Evolutionary conservation across 2,113 vertebrate species (phyloP), one percentile per base, ranked within the genome.

Genomic region (Mesocricetus auratus): DNA sequence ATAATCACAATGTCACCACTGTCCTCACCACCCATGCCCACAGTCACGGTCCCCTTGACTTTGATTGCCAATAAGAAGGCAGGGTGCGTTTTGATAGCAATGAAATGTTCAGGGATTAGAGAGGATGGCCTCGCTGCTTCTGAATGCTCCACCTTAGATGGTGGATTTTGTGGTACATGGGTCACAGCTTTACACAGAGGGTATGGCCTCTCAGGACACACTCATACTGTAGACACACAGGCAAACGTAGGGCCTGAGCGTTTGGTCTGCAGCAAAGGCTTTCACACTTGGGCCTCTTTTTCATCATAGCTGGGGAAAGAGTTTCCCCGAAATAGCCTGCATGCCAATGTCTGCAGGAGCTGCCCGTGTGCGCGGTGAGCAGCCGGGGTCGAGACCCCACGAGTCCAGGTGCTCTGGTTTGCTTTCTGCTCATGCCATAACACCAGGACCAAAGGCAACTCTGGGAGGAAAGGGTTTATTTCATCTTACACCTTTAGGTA

Each of bases 161-260:
- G 31, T 47, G 10, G 36, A 33, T 29, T 33, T 36, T 39, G 31
- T 0, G 1, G 29, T 10, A 5, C 15, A 3, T 13, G 79, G 86
- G 3, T 53, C 22, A 3, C 1, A n/a, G 36, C 3, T 45, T 69
- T 13, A 17, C 17, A 53, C 60, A 71, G n/a, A 53, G 39, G 13
- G 2, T 12, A 3, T 5, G 29, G 10, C 29, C 47, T 60, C 68
- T 7, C 2, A 15, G 16, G 39, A 91, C 29, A 19, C 16, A 31
- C 17, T 79, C 53, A 19, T 7, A 11, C 12, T 2, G 2, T 10
- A 56, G 33, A 56, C 3, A 50, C 50, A 58, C 7, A 7, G 0
- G 11, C 0, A 26, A 0, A 4, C 0, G 24, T 5, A 62, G n/a
- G 31, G 8, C 11, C 13, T 53, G 33, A 1, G 58, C 9, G 26